Evolutionary conservation across 2,888 invertebrate species (phyloP).

Genomic region (Nomada flava): DNA sequence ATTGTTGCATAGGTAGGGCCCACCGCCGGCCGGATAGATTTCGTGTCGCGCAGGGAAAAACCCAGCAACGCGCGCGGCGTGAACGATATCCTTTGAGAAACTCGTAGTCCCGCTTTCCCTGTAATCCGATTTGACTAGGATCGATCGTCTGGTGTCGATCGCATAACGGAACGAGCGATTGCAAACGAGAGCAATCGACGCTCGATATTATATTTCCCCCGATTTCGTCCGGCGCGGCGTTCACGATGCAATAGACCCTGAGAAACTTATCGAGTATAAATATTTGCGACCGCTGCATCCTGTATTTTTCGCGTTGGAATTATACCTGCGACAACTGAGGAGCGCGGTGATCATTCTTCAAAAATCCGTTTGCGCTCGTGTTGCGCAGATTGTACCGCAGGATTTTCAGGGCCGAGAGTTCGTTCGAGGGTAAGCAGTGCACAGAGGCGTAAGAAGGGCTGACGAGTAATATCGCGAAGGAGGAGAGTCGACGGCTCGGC

Average conservation of each 20-base stretch:
- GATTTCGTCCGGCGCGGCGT: conserved; percentile 20
- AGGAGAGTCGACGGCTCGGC: conserved; percentile 27
- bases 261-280: conserved; percentile 43
- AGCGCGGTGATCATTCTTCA: neutral
- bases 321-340: neutral
- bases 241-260: conserved; percentile 27
- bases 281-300: neutral
- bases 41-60: conserved; percentile 63
- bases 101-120: conserved; percentile 72
- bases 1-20: conserved; percentile 35
- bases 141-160: conserved; percentile 53
- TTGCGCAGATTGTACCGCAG: neutral
- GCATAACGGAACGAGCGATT: conserved; percentile 63
- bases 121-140: conserved; percentile 75
- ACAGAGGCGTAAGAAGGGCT: neutral
- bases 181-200: conserved; percentile 62
- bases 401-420: no score
- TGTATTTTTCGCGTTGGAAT: neutral
- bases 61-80: conserved; percentile 34
- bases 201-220: conserved; percentile 59
- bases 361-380: neutral
- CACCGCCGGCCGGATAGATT: conserved; percentile 49
- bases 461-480: conserved; percentile 43
- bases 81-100: conserved; percentile 69
- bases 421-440: no score